These are phyloP conservation scores for Candoia aspera DNA, from an alignment of 2,113 vertebrate species.

Conservation along the genomic window DNA sequence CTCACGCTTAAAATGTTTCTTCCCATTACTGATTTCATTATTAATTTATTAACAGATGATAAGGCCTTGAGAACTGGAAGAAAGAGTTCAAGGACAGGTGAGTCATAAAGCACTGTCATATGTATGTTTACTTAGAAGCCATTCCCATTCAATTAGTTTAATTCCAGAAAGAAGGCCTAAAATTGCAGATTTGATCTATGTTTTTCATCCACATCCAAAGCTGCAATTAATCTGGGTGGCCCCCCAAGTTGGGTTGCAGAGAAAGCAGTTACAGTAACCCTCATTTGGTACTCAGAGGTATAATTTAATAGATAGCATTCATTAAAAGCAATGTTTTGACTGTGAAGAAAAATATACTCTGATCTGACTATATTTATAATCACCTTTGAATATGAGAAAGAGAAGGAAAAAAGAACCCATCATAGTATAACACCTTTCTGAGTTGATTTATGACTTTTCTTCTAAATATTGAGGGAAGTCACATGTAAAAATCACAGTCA, in stretches of 20 bases:
- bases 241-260: neutral
- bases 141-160: neutral
- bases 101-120: neutral
- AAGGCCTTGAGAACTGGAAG: neutral
- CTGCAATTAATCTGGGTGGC: neutral
- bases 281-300: conserved; percentile 13
- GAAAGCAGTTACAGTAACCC: conserved; percentile 5
- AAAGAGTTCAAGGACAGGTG: neutral
- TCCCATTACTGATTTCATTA: neutral
- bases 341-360: neutral
- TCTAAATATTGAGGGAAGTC: conserved; percentile 31
- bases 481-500: conserved; percentile 19
- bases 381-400: neutral
- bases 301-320: neutral
- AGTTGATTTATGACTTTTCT: conserved; percentile 25
- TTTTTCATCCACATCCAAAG: neutral
- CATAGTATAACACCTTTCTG: neutral
- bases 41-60: neutral
- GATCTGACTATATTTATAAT: neutral
- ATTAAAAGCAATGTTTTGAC: conserved; percentile 19
- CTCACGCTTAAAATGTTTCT: neutral
- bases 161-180: neutral
- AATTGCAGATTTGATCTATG: neutral
- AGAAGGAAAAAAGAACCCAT: conserved; percentile 2
- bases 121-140: neutral